Conservation (phyloP, 2,113 vertebrate genomes). For the Oryzias javanicus region DNA sequence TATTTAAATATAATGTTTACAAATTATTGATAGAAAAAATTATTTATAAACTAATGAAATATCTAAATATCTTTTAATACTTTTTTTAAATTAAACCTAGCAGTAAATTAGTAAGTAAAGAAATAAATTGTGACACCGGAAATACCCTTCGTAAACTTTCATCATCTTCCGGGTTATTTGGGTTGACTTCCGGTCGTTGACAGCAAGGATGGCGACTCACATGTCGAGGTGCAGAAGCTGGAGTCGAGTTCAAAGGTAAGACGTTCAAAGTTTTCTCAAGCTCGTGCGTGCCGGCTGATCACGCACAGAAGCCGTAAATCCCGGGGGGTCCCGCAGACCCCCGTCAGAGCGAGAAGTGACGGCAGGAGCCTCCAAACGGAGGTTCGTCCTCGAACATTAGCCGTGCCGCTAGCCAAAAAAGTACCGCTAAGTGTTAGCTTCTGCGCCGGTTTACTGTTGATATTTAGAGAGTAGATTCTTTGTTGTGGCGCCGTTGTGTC, state of each 20-base stretch:
- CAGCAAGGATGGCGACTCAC: slow-evolving; percentile 82
- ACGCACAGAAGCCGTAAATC: background rate
- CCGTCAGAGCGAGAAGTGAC: background rate
- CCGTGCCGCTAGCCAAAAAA: too few species aligned
- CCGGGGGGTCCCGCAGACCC: too few species aligned
- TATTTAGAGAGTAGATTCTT: too few species aligned
- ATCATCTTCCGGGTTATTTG: slow-evolving; percentile 39
- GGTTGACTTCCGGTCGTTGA: slow-evolving; percentile 43
- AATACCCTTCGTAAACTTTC: too few species aligned
- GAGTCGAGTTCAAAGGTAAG: slow-evolving; percentile 79
- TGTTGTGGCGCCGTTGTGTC: too few species aligned
- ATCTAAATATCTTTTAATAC: background rate
- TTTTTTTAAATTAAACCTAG: too few species aligned
- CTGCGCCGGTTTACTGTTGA: too few species aligned
- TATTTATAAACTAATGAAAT: too few species aligned
- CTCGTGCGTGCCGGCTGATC: background rate
- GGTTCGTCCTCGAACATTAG: background rate
- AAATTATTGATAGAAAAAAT: too few species aligned
- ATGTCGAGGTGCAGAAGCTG: slow-evolving; percentile 76
- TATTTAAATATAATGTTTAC: too few species aligned
- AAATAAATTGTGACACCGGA: background rate
- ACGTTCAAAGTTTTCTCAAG: background rate
- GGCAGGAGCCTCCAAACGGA: background rate
- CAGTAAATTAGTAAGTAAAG: background rate
- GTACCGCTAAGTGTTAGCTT: too few species aligned